A percentile compares a stretch with the other conserved stretches of the same genome.
These are phyloP conservation scores for Meliscaeva auricollis DNA, from an alignment of 2,888 invertebrate genomes.

Conservation along the genomic window DNA sequence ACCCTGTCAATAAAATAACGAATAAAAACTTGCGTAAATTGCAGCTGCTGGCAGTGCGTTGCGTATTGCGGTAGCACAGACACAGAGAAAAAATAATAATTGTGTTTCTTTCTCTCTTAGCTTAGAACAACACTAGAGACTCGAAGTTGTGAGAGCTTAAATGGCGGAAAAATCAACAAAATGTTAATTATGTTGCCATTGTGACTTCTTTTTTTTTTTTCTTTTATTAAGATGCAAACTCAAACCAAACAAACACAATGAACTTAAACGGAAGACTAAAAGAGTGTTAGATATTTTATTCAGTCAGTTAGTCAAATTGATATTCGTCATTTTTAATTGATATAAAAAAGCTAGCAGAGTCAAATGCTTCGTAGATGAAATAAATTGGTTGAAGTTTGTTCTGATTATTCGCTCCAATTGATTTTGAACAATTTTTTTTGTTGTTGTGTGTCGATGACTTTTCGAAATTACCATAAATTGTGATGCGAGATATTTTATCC, in stretches of 20 bases:
- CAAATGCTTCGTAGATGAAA: conserved; percentile 32
- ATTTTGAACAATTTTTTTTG: not conserved
- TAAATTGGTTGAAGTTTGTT: conserved; percentile 63
- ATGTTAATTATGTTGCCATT: conserved; percentile 69
- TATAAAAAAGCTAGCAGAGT: not conserved
- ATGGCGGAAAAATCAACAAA: conserved; percentile 75
- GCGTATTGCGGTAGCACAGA: conserved; percentile 45
- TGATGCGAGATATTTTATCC: no score
- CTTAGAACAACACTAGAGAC: conserved; percentile 60
- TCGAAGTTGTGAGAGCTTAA: conserved; percentile 46
- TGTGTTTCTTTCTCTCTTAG: not conserved
- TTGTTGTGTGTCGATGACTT: not conserved
- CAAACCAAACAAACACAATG: not conserved
- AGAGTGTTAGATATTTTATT: conserved; percentile 21
- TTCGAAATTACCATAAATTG: no score
- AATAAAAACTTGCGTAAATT: conserved; percentile 50
- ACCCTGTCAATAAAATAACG: conserved; percentile 8
- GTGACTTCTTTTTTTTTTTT: no score
- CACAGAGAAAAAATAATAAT: not conserved
- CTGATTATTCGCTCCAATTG: conserved; percentile 62
- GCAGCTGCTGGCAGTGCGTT: conserved; percentile 44
- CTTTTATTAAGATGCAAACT: conserved; percentile 44
- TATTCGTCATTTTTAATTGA: conserved; percentile 56
- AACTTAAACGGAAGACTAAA: not conserved
- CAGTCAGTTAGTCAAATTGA: conserved; percentile 41